phyloP scores from a whole-genome alignment of 2,888 invertebrate species.

The Colletes collaris region DNA sequence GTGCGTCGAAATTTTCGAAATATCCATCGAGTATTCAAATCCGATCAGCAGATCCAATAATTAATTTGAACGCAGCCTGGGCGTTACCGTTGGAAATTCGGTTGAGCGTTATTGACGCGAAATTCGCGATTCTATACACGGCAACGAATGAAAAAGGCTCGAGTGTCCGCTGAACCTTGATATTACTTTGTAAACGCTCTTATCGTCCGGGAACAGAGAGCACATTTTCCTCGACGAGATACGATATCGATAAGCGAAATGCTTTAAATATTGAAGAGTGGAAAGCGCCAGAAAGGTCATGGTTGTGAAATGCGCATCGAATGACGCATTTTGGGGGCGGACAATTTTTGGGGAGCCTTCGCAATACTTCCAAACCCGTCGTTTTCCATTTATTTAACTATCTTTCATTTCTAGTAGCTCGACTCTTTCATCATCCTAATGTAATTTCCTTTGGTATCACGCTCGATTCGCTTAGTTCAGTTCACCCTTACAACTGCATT shows the following conservation, averaged over 20 bases:
- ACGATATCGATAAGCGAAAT: slow-evolving; percentile 18
- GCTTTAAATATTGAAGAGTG: slow-evolving; percentile 20
- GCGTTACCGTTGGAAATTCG: background rate
- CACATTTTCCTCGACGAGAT: slow-evolving; percentile 7
- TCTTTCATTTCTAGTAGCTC: no score
- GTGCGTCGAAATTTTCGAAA: no score
- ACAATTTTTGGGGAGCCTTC: background rate
- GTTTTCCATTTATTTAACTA: no score
- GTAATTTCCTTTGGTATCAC: no score
- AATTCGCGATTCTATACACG: slow-evolving; percentile 11
- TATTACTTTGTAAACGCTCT: slow-evolving; percentile 30
- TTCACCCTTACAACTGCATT: no score
- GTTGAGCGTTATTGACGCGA: background rate
- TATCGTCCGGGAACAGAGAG: slow-evolving; percentile 30
- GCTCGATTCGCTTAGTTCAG: no score
- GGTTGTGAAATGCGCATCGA: background rate
- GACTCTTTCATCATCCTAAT: no score
- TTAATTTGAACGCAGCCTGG: no score
- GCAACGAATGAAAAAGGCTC: background rate
- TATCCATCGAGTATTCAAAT: no score
- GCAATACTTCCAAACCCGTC: no score
- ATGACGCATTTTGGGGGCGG: background rate
- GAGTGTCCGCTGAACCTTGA: slow-evolving; percentile 3
- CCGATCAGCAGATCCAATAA: no score
- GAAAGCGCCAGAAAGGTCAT: slow-evolving; percentile 16